Base-by-base conservation (phyloP, 2,113 vertebrate genomes). In the Prionailurus viverrinus region DNA sequence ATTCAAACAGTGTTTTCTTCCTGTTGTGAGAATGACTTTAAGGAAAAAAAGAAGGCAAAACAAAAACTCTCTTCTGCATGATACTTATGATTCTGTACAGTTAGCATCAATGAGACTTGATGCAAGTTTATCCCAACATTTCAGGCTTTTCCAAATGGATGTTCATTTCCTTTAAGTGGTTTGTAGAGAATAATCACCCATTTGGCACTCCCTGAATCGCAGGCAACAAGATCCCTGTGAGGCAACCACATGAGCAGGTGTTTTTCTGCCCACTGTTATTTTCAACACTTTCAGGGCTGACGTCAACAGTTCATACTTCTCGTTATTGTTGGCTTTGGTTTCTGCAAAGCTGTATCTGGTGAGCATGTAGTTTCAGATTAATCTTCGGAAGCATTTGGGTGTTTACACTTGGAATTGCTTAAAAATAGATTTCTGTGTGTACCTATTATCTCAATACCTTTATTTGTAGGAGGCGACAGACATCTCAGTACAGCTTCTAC, bases 261-360 rank as follows among this genome's bases (percentile, higher is more conserved):
- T 96, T 95, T 95, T 79, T 97, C 76, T 82, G 85, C 68, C 90
- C 73, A 76, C 93, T 92, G 92, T 97, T 98, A 96, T 98, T 98
- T 97, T 97, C 91, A 81, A 71, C 79, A 84, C 73, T 96, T 73
- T 74, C 76, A 78, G 89, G 33, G 39, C 25, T 97, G 97, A 97
- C 88, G 63, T 97, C 97, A 98, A 78, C 33, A 65, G 73, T 73
- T 97, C 91, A 51, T 65, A 89, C 85, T 97, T 98, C 95, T 98
- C 36, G 19, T 97, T 97, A 91, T 96, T 91, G 88, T 61, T 97
- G 97, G 85, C 93, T 97, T 94, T 91, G 82, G 93, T 95, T 97
- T 98, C 95, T 94, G 93, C 81, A 90, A 91, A 97, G 93, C 85
- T 93, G n/a, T 95, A 91, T 95, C 96, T 95, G 89, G 91, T 69